Evolutionary conservation across 2,113 vertebrate species (phyloP).

Genomic region (Saimiri boliviensis): DNA sequence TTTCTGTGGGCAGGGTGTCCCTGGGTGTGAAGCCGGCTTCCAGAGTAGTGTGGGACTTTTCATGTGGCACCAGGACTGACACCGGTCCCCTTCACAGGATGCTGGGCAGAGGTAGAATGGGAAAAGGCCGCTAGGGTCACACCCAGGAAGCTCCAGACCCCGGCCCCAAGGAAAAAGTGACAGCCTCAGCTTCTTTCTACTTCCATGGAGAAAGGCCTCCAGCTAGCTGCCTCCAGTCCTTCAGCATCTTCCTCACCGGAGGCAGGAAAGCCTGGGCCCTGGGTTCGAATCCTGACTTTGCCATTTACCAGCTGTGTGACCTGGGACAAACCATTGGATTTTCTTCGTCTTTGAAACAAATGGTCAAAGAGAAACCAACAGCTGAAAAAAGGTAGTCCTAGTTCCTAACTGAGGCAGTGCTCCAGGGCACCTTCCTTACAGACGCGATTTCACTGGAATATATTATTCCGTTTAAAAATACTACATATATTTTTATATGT

Average conservation of each 20-base stretch:
- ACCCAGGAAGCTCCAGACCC: not conserved
- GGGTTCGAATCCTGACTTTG: not conserved
- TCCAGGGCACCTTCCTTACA: not conserved
- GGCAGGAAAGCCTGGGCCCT: not conserved
- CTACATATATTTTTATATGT: too few relatives aligned
- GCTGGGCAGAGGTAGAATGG: rapidly evolving
- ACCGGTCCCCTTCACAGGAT: rapidly evolving
- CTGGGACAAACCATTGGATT: not conserved
- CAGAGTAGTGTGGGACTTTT: conserved; percentile 39
- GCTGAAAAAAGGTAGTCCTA: rapidly evolving
- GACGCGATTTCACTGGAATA: not conserved
- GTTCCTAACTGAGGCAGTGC: rapidly evolving
- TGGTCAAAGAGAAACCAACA: not conserved
- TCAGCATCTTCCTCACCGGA: not conserved
- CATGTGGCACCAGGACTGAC: conserved; percentile 34
- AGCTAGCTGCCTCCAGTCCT: not conserved
- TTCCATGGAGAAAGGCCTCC: not conserved
- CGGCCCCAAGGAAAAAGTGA: not conserved
- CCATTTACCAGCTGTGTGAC: not conserved
- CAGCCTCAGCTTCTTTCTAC: not conserved
- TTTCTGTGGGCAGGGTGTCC: conserved; percentile 62
- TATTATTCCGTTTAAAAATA: not conserved
- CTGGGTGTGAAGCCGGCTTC: conserved; percentile 13
- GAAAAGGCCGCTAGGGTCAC: not conserved
- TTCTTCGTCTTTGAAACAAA: not conserved